phyloP scores from a whole-genome alignment of 2,797 vertebrate genomes.

The Corythornis leucogaster region DNA sequence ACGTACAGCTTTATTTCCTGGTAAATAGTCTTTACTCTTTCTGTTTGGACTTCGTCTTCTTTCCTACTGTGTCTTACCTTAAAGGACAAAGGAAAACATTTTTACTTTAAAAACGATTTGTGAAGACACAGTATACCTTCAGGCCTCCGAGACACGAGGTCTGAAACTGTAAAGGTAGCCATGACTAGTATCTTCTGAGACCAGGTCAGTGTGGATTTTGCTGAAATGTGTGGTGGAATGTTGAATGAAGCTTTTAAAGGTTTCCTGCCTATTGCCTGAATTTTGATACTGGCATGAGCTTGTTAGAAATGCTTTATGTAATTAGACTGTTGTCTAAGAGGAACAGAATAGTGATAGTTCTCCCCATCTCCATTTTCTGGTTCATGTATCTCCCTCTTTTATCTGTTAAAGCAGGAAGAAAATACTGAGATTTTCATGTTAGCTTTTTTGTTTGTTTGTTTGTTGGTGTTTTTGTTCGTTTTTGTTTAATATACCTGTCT shows the following conservation, averaged over 20 bases:
- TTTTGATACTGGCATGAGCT: not conserved
- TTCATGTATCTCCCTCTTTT: not conserved
- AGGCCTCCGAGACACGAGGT: not conserved
- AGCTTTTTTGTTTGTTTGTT: not conserved
- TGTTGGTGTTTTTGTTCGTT: too few relatives aligned
- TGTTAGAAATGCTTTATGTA: not conserved
- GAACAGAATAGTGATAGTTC: accelerated
- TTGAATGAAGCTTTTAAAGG: not conserved
- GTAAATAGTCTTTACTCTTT: not conserved
- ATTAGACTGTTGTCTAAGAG: not conserved
- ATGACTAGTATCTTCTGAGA: not conserved
- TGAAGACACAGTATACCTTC: not conserved
- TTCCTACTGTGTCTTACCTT: not conserved
- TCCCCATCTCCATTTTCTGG: not conserved
- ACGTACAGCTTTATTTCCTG: not conserved
- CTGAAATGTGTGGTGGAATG: not conserved
- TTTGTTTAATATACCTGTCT: too few relatives aligned
- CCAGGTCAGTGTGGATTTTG: not conserved
- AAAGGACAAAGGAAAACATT: not conserved
- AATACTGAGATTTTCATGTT: not conserved
- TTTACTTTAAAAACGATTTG: not conserved
- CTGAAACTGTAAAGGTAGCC: slow-evolving; percentile 2
- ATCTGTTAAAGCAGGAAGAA: not conserved
- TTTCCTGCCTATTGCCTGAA: not conserved
- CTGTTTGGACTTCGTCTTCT: not conserved